These are phyloP conservation scores for Formica selysi DNA, from an alignment of 1,140 invertebrate genomes.

Conservation along the genomic window DNA sequence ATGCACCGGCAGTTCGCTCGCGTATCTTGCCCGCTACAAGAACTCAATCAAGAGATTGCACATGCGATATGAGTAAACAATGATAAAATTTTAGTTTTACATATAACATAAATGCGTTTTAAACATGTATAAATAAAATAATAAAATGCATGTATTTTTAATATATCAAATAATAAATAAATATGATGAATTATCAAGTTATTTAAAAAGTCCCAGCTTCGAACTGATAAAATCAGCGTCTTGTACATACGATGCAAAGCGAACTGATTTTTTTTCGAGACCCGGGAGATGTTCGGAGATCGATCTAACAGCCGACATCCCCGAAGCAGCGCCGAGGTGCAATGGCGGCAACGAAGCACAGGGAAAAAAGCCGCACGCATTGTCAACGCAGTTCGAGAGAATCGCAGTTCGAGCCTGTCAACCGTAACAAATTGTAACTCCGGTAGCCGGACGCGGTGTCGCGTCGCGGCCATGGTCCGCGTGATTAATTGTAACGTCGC, in stretches of 20 bases:
- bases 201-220: neutral
- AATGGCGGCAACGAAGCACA: slow-evolving; percentile 59
- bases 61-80: slow-evolving; percentile 33
- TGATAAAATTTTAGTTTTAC: slow-evolving; percentile 28
- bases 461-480: slow-evolving; percentile 77
- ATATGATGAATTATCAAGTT: neutral
- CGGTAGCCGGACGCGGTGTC: slow-evolving; percentile 80
- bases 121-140: neutral
- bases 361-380: slow-evolving; percentile 66
- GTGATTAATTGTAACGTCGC: slow-evolving; percentile 85
- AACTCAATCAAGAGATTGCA: slow-evolving; percentile 36
- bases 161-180: neutral
- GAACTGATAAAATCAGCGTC: neutral
- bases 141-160: too few species aligned
- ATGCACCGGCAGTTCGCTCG: slow-evolving; percentile 63
- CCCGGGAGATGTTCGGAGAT: slow-evolving; percentile 61
- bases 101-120: slow-evolving; percentile 1
- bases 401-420: slow-evolving; percentile 79
- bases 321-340: neutral
- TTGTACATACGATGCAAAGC: neutral
- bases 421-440: slow-evolving; percentile 85
- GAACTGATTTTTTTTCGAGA: neutral
- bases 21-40: slow-evolving; percentile 23
- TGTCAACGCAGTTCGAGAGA: slow-evolving; percentile 64
- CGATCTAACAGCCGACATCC: slow-evolving; percentile 40